Evolutionary conservation across 2,113 vertebrate genomes (phyloP).

Genomic region (Misgurnus anguillicaudatus): DNA sequence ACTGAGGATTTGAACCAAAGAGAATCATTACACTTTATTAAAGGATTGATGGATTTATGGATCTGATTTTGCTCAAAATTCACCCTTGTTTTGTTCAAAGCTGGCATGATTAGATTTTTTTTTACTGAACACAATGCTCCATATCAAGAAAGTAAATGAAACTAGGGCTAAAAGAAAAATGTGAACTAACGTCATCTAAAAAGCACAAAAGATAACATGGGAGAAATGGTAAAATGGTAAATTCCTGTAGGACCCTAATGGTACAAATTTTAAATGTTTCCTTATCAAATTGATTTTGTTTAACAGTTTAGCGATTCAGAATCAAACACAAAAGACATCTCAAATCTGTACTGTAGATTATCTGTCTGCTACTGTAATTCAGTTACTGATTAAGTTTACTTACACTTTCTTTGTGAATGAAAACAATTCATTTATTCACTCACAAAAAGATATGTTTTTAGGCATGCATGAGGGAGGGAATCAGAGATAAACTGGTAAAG

Average conservation of each 20-base stretch:
- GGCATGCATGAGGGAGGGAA: background rate
- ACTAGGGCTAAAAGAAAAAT: background rate
- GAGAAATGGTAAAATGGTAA: too few species aligned
- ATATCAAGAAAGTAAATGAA: background rate
- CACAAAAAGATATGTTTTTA: too few species aligned
- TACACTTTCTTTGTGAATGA: background rate
- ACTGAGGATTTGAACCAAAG: background rate
- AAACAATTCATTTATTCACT: constrained; percentile 5
- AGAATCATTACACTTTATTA: background rate
- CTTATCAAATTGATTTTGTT: too few species aligned
- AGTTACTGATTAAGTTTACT: too few species aligned
- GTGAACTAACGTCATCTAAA: too few species aligned
- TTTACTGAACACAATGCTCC: background rate
- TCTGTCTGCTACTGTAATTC: constrained; percentile 2
- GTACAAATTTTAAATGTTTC: too few species aligned
- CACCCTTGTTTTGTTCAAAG: background rate
- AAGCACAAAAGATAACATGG: too few species aligned
- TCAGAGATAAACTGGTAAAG: constrained; percentile 36
- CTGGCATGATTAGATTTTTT: background rate
- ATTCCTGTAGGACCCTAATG: too few species aligned
- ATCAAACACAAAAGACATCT: too few species aligned
- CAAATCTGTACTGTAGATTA: background rate
- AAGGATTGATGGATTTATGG: background rate
- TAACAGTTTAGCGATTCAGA: too few species aligned
- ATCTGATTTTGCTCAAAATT: background rate